phyloP scores from a whole-genome alignment of 92 coral and sea anemone genomes.

The Desmophyllum pertusum region DNA sequence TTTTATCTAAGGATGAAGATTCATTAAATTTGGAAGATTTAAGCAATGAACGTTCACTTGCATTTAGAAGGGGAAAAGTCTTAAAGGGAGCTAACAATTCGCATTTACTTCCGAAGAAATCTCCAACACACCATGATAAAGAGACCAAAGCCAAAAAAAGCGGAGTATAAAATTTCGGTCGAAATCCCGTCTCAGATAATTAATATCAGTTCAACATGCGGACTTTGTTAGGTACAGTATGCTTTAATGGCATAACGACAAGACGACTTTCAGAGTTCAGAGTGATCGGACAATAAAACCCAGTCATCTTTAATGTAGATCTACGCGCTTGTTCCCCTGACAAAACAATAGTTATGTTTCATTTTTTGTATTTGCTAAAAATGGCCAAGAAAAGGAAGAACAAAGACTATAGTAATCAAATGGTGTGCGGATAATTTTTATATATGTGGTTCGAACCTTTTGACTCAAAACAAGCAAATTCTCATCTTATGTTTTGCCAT shows the following conservation, averaged over 20 bases:
- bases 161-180: neutral
- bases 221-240: no score
- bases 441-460: neutral
- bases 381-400: neutral
- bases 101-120: neutral
- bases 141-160: neutral
- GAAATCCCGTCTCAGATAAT: neutral
- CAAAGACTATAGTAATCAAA: neutral
- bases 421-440: neutral
- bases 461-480: neutral
- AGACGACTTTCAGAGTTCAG: no score
- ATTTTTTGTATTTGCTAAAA: neutral
- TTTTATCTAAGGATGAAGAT: slow-evolving; percentile 30
- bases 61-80: slow-evolving; percentile 43
- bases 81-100: slow-evolving; percentile 18
- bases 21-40: slow-evolving; percentile 24
- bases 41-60: slow-evolving; percentile 24
- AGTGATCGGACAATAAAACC: no score
- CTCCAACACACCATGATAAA: neutral
- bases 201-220: no score
- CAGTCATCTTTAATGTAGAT: no score
- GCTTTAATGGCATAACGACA: no score
- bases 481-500: no score
- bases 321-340: neutral
- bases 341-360: neutral